A percentile compares a stretch with the other conserved stretches of the same genome.
Conservation (phyloP, 1,140 invertebrate genomes). For the Drosophila sp. region DNA sequence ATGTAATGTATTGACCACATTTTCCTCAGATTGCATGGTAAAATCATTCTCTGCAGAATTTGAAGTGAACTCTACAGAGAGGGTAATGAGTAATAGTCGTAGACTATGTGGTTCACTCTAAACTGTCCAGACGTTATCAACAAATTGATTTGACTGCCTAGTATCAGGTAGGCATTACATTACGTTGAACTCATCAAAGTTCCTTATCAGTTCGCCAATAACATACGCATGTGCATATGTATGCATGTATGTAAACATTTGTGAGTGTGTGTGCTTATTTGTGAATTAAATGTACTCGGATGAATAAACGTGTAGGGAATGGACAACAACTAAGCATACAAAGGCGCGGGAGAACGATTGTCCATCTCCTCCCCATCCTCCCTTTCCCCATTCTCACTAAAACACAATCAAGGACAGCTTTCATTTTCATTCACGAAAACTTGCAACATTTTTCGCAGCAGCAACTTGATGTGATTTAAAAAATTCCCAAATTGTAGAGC, state of each 20-base stretch:
- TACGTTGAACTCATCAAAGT: constrained; percentile 69
- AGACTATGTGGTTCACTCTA: constrained; percentile 44
- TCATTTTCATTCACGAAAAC: constrained; percentile 78
- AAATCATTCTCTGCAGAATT: too few relatives aligned
- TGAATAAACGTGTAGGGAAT: constrained; percentile 36
- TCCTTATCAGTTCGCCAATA: constrained; percentile 72
- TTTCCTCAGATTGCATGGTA: too few relatives aligned
- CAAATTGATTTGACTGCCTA: constrained; percentile 51
- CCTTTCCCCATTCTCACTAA: too few relatives aligned
- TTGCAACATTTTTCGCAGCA: constrained; percentile 11
- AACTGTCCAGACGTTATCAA: constrained; percentile 54
- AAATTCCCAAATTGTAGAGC: constrained; percentile 55
- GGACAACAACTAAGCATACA: constrained; percentile 46
- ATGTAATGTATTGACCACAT: too few relatives aligned
- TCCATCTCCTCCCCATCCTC: too few relatives aligned
- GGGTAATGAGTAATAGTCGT: too few relatives aligned
- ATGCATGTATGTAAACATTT: not conserved
- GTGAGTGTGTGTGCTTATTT: constrained; percentile 51
- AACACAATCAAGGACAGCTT: constrained; percentile 51
- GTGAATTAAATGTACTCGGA: constrained; percentile 41
- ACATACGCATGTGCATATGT: constrained; percentile 18
- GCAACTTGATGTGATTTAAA: constrained; percentile 62
- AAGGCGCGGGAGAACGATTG: constrained; percentile 48
- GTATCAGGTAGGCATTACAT: constrained; percentile 68
- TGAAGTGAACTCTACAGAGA: too few relatives aligned